Evolutionary conservation across 2,113 vertebrate species (phyloP), one percentile per base, ranked within the genome.

Genomic region (Carassius auratus): DNA sequence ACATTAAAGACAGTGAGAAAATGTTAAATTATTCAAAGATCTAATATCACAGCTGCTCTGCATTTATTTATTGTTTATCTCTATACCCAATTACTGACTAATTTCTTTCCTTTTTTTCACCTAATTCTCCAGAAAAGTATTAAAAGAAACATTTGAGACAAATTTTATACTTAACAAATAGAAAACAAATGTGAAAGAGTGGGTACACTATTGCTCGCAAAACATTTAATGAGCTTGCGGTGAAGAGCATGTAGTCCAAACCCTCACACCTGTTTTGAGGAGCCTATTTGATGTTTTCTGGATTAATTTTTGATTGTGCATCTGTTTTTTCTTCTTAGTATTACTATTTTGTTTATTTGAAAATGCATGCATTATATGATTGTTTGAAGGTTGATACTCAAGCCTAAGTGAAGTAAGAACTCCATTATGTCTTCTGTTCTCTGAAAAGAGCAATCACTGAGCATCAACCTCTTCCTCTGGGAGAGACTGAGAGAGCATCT

Each of bases 401-500:
- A 23, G 42, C 42, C 42, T 3, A 75, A 48, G 64, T 59, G 76
- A 59, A 30, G 26, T 33, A 26, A 76, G n/a, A 30, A 59, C 30
- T 59, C 76, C 52, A 78, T 75, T 75, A 75, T 7, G 55, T 6
- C 10, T 78, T 57, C 30, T 61, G 33, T 5, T 19, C 55, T 78
- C 71, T 48, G 71, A 62, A 62, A 38, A 45, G 77, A 80, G 57
- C 57, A 78, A 78, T 38, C 55, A 21, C 52, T 38, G 30, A 38
- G 55, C 55, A 15, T 45, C 62, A 62, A 45, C 77, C 57, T 62
- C 21, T n/a, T 80, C 57, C 59, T 64, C 17, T 26, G 77, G 21
- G 57, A 79, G 33, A 79, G 21, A 61, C 42, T 15, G n/a, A 48
- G 52, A 78, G 76, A 78, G 50, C 76, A 38, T 59, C 76, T 87